Conservation (phyloP, 1,140 invertebrate genomes). For the Orussus abietinus region DNA sequence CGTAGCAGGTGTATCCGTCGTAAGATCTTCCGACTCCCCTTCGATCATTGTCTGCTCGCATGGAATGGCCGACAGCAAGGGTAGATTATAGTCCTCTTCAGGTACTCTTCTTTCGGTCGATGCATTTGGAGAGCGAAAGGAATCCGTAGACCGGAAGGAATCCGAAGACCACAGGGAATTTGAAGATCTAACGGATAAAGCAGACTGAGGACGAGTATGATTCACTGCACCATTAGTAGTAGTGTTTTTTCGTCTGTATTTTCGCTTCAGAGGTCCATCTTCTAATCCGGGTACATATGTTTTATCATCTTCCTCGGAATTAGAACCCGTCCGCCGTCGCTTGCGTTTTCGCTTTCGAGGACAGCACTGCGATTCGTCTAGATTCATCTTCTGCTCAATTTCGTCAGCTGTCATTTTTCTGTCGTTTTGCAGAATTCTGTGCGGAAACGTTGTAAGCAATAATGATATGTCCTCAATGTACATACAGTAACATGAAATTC, state of each 20-base stretch:
- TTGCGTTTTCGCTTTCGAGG: conserved; percentile 38
- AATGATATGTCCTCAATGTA: conserved; percentile 2
- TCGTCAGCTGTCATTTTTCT: conserved; percentile 28
- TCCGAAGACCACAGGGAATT: no score
- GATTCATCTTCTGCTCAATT: conserved; percentile 39
- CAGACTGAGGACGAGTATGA: no score
- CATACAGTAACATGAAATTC: not conserved
- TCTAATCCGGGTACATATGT: conserved; percentile 22
- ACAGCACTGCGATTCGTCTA: conserved; percentile 46
- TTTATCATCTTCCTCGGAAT: conserved; percentile 41
- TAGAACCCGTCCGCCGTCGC: conserved; percentile 30
- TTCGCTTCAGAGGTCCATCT: conserved; percentile 8
- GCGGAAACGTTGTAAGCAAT: no score
- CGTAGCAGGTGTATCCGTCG: no score
- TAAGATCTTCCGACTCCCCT: conserved; percentile 26
- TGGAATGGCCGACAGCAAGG: no score
- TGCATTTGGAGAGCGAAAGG: no score
- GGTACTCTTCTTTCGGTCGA: no score
- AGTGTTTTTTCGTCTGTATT: conserved; percentile 18
- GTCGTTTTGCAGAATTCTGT: conserved; percentile 38
- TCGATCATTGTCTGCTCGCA: conserved; percentile 42
- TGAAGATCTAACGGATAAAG: no score
- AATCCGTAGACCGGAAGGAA: no score
- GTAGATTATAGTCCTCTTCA: no score
- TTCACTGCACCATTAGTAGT: conserved; percentile 21